These are phyloP conservation scores for Epizoanthus scotinus DNA, from an alignment of 92 coral and sea anemone species.

Conservation along the genomic window DNA sequence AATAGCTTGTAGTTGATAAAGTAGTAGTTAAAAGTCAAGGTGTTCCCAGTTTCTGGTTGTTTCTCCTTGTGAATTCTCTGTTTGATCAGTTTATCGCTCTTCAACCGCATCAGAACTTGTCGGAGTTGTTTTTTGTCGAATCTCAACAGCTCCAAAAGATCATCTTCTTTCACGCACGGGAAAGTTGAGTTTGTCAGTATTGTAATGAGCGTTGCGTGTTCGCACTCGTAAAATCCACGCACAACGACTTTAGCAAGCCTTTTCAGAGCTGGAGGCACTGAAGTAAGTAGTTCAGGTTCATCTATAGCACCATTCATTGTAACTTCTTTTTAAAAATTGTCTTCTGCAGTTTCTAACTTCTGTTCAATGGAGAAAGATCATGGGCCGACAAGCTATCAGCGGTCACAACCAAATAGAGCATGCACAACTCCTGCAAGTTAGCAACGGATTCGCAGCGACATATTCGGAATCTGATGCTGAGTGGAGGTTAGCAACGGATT, in stretches of 20 bases:
- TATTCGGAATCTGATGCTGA: too few relatives aligned
- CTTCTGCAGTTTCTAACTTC: too few relatives aligned
- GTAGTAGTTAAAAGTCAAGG: constrained; percentile 80
- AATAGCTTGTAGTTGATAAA: constrained; percentile 94
- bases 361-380: not conserved
- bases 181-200: constrained; percentile 82
- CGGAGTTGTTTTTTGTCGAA: constrained; percentile 93
- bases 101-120: constrained; percentile 72
- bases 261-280: constrained; percentile 84
- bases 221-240: constrained; percentile 89
- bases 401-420: not conserved
- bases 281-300: constrained; percentile 87
- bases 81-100: constrained; percentile 93
- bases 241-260: constrained; percentile 80
- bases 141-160: constrained; percentile 74
- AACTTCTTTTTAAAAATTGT: not conserved
- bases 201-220: constrained; percentile 80
- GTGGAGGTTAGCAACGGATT: too few relatives aligned
- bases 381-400: not conserved
- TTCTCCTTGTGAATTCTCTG: constrained; percentile 89
- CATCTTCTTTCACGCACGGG: constrained; percentile 97
- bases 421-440: not conserved
- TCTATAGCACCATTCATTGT: constrained; percentile 84
- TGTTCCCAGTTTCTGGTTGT: constrained; percentile 85
- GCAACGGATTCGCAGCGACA: too few relatives aligned